Base-by-base conservation (phyloP, 2,888 invertebrate species). In the Mesochorus sp. region DNA sequence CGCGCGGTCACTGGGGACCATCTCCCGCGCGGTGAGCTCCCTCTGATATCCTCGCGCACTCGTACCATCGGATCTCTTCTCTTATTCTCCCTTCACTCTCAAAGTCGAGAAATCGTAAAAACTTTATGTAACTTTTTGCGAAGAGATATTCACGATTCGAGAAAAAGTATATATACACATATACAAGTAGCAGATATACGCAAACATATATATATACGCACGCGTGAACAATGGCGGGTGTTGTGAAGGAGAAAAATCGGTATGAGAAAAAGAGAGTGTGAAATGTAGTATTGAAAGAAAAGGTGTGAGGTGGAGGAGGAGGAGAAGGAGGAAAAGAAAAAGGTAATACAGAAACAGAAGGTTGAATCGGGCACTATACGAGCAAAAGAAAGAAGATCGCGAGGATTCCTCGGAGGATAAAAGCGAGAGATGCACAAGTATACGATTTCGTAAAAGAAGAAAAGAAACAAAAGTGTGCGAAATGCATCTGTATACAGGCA, bases 101-200 rank as follows among this genome's bases (percentile, higher is more conserved):
- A 83, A 84, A 86, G 84, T 87, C 83, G 86, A 84, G 86, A 86
- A 88, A 89, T 89, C 89, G 88, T 89, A 89, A 90, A 90, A 89
- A 89, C 84, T 89, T 89, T 89, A 89, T 89, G 87, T 87, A 89
- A 88, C 88, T 88, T n/a, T n/a, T 85, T 85, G 82, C 82, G 80
- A 70, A 85, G 79, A 80, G 80, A 84, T 83, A 85, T 86, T 81
- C 72, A 72, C 53, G 73, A 39, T 42, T 67, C 26, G 8, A 19
- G 53, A 55, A 12, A n/a, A 28, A 55, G 17, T 8, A 21, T 28
- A 12, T 8, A 53, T 5, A 12, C 8, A n/a, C 2, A 37, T 10
- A 1, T 5, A 34, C 24, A n/a, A n/a, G n/a, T n/a, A n/a, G n/a
- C n/a, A n/a, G n/a, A n/a, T n/a, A n/a, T n/a, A 10, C 28, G 14